Conservation (phyloP, 2,113 vertebrate genomes). For the Lepus timidus region DNA sequence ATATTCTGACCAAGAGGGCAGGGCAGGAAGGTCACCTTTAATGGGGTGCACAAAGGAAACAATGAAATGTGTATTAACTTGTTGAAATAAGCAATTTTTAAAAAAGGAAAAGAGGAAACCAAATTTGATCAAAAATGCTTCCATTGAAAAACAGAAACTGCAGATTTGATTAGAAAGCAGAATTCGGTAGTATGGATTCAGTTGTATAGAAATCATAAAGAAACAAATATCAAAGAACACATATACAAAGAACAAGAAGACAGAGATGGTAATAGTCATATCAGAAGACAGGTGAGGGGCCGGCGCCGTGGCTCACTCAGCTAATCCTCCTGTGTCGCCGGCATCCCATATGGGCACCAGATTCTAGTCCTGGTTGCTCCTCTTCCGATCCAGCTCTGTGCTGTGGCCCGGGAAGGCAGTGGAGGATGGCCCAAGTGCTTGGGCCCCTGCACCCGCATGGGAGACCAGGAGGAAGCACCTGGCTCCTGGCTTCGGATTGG, state of each 20-base stretch:
- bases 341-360: too few relatives aligned
- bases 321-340: too few relatives aligned
- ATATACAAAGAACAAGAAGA: background rate
- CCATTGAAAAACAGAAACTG: background rate
- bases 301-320: too few relatives aligned
- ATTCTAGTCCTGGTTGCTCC: too few relatives aligned
- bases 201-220: background rate
- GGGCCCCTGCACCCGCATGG: too few relatives aligned
- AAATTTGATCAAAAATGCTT: background rate
- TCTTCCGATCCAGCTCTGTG: too few relatives aligned
- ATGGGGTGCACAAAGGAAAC: background rate
- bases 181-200: background rate
- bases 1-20: background rate
- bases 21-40: background rate
- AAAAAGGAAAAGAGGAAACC: background rate
- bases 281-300: background rate
- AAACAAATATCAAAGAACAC: background rate
- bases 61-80: background rate
- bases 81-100: background rate
- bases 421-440: too few relatives aligned
- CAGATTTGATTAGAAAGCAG: conserved; percentile 1
- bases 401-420: too few relatives aligned
- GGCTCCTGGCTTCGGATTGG: too few relatives aligned
- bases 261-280: background rate
- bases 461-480: too few relatives aligned